Conservation (phyloP, 2,113 vertebrate genomes). For the Phrynosoma platyrhinos region DNA sequence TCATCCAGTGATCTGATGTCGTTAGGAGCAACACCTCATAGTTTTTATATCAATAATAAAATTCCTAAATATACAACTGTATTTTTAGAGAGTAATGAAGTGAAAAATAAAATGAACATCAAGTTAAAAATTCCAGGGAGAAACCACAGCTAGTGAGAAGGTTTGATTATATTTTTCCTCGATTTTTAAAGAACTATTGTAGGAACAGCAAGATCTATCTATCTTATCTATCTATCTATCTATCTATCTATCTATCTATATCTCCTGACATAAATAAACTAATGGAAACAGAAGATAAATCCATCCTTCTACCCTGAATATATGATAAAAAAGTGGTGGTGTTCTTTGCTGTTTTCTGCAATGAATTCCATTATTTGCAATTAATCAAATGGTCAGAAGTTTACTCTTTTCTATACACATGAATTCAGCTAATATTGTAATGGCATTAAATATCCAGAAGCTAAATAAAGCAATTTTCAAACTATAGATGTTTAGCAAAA, state of each 20-base stretch:
- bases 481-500: constrained; percentile 70
- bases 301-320: constrained; percentile 35
- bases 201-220: constrained; percentile 13
- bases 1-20: background rate
- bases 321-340: background rate
- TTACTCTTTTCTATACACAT: constrained; percentile 52
- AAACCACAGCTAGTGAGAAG: constrained; percentile 64
- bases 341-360: constrained; percentile 56
- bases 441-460: constrained; percentile 55
- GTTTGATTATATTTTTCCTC: constrained; percentile 68
- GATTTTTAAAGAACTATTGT: constrained; percentile 61
- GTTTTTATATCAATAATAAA: constrained; percentile 41
- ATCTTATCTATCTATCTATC: too few relatives aligned
- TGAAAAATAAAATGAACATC: constrained; percentile 51
- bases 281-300: constrained; percentile 55
- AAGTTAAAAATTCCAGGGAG: constrained; percentile 60
- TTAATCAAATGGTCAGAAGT: constrained; percentile 69
- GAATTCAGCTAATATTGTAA: constrained; percentile 51
- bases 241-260: too few relatives aligned
- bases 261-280: constrained; percentile 44
- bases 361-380: constrained; percentile 64
- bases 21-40: constrained; percentile 35
- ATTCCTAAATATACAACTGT: constrained; percentile 62
- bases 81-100: constrained; percentile 53
- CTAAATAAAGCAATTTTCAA: constrained; percentile 73